Evolutionary conservation across 2,888 invertebrate species (phyloP).

Genomic region (Eristalinus aeneus): DNA sequence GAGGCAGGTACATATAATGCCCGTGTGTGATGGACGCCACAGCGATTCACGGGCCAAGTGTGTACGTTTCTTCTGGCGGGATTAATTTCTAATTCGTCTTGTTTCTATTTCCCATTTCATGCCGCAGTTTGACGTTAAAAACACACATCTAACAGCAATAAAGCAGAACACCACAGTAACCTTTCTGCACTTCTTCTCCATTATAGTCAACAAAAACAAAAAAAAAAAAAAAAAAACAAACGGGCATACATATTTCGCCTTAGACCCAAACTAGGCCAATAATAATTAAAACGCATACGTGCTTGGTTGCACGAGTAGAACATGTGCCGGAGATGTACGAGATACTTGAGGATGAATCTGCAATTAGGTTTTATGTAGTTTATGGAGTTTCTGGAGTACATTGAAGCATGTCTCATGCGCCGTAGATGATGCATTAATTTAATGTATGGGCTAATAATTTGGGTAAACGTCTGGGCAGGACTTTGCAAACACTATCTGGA

Average conservation of each 20-base stretch:
- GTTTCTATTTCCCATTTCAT: neutral
- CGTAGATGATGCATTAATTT: conserved; percentile 53
- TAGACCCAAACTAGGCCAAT: conserved; percentile 75
- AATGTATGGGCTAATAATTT: conserved; percentile 49
- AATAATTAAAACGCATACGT: conserved; percentile 77
- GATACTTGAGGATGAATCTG: conserved; percentile 46
- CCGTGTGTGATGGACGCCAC: neutral
- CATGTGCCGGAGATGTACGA: conserved; percentile 25
- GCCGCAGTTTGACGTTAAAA: conserved; percentile 7
- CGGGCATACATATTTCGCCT: conserved; percentile 11
- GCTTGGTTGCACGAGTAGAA: conserved; percentile 61
- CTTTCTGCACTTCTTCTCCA: neutral
- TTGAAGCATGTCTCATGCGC: conserved; percentile 28
- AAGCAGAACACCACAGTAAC: conserved; percentile 22
- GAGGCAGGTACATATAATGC: conserved; percentile 46
- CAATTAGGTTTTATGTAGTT: conserved; percentile 66
- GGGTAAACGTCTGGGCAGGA: conserved; percentile 24
- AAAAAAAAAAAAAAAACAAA: neutral
- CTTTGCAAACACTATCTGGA: conserved; percentile 5
- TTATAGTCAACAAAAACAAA: neutral
- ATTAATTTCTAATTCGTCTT: conserved; percentile 54
- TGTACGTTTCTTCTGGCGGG: conserved; percentile 35
- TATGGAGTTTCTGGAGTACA: conserved; percentile 34
- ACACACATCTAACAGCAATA: conserved; percentile 30
- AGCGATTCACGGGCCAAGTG: neutral